Percentiles rank a stretch among this genome's conserved stretches.
phyloP scores from a whole-genome alignment of 2,797 vertebrate genomes.

The Fratercula arctica region DNA sequence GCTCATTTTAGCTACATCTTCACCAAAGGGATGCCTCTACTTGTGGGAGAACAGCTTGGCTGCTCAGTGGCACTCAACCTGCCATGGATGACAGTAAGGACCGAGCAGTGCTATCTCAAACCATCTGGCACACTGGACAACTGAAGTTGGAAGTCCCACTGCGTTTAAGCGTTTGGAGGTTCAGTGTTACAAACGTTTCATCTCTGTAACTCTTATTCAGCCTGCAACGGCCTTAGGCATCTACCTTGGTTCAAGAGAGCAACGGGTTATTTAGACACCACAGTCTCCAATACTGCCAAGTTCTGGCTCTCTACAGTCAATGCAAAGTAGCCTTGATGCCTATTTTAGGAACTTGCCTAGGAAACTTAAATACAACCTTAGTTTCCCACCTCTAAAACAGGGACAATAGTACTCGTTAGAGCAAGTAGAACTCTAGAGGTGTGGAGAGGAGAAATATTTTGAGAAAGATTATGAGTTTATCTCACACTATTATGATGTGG shows the following conservation, averaged over 20 bases:
- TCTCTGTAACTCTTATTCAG: background rate
- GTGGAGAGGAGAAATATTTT: background rate
- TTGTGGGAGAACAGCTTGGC: background rate
- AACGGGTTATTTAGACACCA: background rate
- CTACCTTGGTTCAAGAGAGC: background rate
- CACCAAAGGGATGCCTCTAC: background rate
- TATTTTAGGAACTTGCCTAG: background rate
- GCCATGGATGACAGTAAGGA: background rate
- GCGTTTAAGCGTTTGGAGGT: background rate
- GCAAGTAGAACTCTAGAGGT: background rate
- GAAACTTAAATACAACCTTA: background rate
- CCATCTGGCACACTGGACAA: background rate
- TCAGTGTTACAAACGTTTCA: background rate
- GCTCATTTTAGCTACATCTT: background rate
- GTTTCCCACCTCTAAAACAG: background rate
- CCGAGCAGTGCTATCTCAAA: background rate
- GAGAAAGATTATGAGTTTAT: background rate
- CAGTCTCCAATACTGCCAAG: background rate
- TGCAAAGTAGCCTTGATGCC: background rate
- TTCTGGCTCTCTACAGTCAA: background rate
- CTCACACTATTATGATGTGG: background rate
- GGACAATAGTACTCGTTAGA: background rate
- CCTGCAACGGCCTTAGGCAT: background rate
- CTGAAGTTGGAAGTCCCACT: background rate
- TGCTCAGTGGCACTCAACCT: background rate